Evolutionary conservation across 2,888 invertebrate genomes (phyloP).

Genomic region (Cheilosia pagana): DNA sequence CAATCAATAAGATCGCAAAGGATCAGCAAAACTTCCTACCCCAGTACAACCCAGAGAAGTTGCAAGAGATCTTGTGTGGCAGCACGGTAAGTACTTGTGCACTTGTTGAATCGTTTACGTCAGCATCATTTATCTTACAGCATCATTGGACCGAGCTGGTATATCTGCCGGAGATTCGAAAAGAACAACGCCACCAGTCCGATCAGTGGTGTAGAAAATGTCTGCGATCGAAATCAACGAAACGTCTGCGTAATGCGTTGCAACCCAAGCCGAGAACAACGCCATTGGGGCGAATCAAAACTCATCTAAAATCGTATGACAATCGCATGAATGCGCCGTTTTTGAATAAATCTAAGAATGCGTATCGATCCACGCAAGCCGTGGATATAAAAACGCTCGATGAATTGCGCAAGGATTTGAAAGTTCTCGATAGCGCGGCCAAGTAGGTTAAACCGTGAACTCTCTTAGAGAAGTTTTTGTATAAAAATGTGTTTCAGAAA

Average conservation of each 20-base stretch:
- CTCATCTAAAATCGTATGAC: conserved; percentile 87
- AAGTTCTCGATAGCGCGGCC: conserved; percentile 83
- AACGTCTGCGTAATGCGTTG: conserved; percentile 76
- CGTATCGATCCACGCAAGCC: conserved; percentile 75
- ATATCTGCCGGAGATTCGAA: conserved; percentile 85
- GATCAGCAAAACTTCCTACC: conserved; percentile 86
- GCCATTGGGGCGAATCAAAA: conserved; percentile 85
- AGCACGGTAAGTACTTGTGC: conserved; percentile 83
- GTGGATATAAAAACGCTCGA: conserved; percentile 79
- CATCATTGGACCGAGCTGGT: conserved; percentile 88
- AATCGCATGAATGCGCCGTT: conserved; percentile 86
- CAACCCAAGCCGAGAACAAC: conserved; percentile 80
- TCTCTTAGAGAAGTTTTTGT: conserved; percentile 29
- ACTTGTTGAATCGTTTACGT: background rate
- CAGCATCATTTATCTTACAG: conserved; percentile 78
- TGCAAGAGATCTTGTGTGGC: conserved; percentile 86
- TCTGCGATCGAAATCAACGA: conserved; percentile 81
- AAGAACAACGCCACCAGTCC: conserved; percentile 84
- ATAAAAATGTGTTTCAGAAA: conserved; percentile 82
- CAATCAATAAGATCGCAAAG: conserved; percentile 86
- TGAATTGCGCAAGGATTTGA: conserved; percentile 80
- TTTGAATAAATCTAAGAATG: conserved; percentile 49
- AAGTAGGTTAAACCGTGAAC: conserved; percentile 81
- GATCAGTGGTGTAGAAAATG: conserved; percentile 85
- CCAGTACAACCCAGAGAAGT: conserved; percentile 88